Base-by-base conservation (phyloP, 2,113 vertebrate species). In the Charina bottae region DNA sequence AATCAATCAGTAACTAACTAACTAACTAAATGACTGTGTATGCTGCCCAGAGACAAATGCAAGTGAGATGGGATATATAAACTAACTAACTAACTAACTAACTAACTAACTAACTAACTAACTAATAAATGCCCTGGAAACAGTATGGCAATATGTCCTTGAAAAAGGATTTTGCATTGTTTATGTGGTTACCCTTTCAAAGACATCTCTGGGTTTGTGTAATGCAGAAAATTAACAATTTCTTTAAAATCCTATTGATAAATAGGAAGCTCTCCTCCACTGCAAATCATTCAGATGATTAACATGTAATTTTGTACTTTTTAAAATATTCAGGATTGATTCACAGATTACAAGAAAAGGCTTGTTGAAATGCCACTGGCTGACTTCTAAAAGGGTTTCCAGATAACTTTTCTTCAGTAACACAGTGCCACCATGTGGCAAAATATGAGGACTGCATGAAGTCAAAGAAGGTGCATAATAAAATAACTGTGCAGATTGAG, bases 341-440 rank as follows among this genome's bases (percentile, higher is more conserved):
- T 1, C 7, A 59, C 55, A 3, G 28, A 42, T 59, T 0, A 0
- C 6, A 0, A 6, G 46, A 83, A 93, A 72, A 53, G 2, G 19
- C 33, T 53, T 78, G 49, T 28, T 68, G n/a, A 28, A 68, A 68
- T 11, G 13, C 33, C 78, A 19, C 42, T 68, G 49, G 3, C 54
- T 0, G 2, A 7, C 0, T 13, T 0, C 7, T 13, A 72, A 55
- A 26, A 91, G 49, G n/a, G 28, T 21, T 6, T 11, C 4, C 49
- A 26, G 10, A 37, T 10, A 42, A 33, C 9, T 49, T 91, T 96
- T 89, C 37, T 53, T 68, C 90, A 3, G 90, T 83, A 85, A 15
- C 53, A 94, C 37, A 95, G 90, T 92, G 60, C 96, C 97, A 94
- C 94, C 96, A 62, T 83, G 95, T 95, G 97, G 96, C 87, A 0